Percentiles rank a stretch among this genome's conserved stretches.
phyloP scores from a whole-genome alignment of 2,113 vertebrate species.

The Alosa alosa region DNA sequence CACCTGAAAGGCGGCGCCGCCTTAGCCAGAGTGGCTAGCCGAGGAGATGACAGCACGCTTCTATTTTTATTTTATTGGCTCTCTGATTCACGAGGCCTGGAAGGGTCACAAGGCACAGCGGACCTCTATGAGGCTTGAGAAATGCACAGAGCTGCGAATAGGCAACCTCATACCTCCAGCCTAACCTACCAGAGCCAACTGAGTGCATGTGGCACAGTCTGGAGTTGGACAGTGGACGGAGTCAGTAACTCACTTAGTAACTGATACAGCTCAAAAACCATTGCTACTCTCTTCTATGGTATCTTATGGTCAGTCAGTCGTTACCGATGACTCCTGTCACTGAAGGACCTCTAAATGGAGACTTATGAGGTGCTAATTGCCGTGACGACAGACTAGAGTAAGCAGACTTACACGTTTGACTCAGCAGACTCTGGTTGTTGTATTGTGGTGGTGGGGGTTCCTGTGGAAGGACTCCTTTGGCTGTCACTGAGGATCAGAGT shows the following conservation, averaged over 20 bases:
- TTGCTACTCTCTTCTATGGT: neutral
- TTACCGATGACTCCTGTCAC: neutral
- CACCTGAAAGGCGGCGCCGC: constrained; percentile 7
- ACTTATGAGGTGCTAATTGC: constrained; percentile 28
- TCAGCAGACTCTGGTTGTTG: neutral
- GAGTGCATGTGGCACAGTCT: neutral
- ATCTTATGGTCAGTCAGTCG: neutral
- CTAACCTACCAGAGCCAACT: neutral
- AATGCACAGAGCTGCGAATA: neutral
- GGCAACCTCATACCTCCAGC: neutral
- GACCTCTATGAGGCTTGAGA: neutral
- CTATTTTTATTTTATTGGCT: constrained; percentile 9
- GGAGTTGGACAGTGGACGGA: neutral
- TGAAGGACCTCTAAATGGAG: constrained; percentile 25
- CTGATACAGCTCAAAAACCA: neutral
- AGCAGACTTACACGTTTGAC: constrained; percentile 31
- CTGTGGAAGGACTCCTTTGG: neutral
- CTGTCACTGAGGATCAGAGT: neutral
- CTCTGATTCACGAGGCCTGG: constrained; percentile 5
- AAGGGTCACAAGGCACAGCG: neutral
- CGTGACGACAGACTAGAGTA: neutral
- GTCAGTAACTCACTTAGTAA: neutral
- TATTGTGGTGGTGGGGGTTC: neutral
- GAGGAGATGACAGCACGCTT: neutral
- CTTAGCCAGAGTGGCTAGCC: neutral